Percentiles rank a stretch among this genome's conserved stretches.
Evolutionary conservation across 2,888 invertebrate genomes (phyloP).

Genomic region (Eueremaeus valkanovi): DNA sequence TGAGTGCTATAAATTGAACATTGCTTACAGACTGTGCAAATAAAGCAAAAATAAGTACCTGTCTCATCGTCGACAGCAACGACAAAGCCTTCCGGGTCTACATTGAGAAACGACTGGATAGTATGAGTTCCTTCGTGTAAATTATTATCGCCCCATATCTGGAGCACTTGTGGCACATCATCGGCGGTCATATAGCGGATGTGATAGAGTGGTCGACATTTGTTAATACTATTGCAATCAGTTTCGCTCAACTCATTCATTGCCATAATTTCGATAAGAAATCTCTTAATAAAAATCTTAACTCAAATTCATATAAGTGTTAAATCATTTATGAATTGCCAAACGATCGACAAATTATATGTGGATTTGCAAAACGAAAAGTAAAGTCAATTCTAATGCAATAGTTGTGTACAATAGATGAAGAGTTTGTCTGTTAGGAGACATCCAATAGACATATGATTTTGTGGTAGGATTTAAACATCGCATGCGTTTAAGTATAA

Average conservation of each 20-base stretch:
- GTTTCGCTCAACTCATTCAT: neutral
- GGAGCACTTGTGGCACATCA: slow-evolving; percentile 45
- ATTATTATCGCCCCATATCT: slow-evolving; percentile 46
- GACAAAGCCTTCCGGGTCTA: slow-evolving; percentile 47
- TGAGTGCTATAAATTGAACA: no score
- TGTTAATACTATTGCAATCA: neutral
- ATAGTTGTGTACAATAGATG: neutral
- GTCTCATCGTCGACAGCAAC: slow-evolving; percentile 44
- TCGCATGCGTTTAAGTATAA: neutral
- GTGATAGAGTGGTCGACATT: slow-evolving; percentile 61
- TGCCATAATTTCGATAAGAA: neutral
- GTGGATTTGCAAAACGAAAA: no score
- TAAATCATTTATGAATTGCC: no score
- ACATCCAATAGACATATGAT: neutral
- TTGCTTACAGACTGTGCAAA: no score
- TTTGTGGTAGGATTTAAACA: neutral
- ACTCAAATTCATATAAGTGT: no score
- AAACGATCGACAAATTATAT: no score
- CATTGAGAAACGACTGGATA: slow-evolving; percentile 43
- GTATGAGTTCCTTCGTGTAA: slow-evolving; percentile 46
- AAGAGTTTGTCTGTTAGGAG: neutral
- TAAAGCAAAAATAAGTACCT: no score
- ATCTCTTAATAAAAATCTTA: no score
- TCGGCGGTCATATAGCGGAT: slow-evolving; percentile 45
- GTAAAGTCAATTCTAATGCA: no score